These are phyloP conservation scores for Pundamilia nyererei DNA, from an alignment of 2,113 vertebrate genomes.

Conservation along the genomic window DNA sequence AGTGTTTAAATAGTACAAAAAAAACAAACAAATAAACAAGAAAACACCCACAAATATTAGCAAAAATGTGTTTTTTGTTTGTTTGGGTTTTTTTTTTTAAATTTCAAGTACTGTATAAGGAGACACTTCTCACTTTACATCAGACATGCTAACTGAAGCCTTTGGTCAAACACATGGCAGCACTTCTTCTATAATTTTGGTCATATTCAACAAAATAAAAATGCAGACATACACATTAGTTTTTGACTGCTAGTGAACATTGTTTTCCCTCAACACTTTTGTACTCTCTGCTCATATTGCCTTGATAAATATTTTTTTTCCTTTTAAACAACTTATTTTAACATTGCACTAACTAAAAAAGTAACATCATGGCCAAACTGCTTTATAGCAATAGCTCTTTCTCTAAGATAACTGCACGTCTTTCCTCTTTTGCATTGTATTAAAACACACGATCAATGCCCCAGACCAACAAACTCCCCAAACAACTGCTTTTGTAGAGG, in stretches of 20 bases:
- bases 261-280: background rate
- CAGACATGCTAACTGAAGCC: background rate
- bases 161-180: background rate
- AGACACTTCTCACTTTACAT: background rate
- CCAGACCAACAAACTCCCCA: background rate
- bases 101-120: background rate
- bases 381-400: background rate
- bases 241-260: background rate
- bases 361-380: background rate
- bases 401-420: background rate
- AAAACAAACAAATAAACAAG: background rate
- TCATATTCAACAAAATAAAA: background rate
- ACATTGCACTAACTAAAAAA: background rate
- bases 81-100: too few species aligned
- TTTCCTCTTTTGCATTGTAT: background rate
- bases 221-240: background rate
- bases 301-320: background rate
- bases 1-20: background rate
- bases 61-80: background rate
- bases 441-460: fast-evolving
- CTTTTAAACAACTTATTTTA: background rate
- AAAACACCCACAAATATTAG: background rate
- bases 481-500: background rate
- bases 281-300: background rate
- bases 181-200: background rate